phyloP scores from a whole-genome alignment of 2,113 vertebrate genomes.

The Erinaceus europaeus region DNA sequence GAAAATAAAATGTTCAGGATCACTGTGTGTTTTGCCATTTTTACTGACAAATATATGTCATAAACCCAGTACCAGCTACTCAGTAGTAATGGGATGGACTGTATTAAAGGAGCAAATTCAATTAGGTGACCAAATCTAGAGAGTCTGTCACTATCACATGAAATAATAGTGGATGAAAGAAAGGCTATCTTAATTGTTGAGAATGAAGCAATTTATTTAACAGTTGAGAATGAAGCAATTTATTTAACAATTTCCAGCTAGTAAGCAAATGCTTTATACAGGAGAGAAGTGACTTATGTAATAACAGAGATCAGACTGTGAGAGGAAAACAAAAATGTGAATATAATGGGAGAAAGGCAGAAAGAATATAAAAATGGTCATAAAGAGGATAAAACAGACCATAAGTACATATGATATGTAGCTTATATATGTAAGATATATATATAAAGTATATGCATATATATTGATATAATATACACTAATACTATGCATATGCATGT shows the following conservation, averaged over 20 bases:
- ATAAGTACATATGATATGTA: neutral
- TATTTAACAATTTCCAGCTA: neutral
- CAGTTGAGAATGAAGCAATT: neutral
- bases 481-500: rapidly evolving
- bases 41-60: neutral
- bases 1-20: neutral
- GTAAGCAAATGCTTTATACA: neutral
- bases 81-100: neutral
- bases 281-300: neutral
- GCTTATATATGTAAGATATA: neutral
- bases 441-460: neutral
- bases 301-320: neutral
- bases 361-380: neutral
- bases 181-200: neutral
- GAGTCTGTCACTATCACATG: neutral
- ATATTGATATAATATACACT: neutral
- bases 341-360: neutral
- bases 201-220: neutral
- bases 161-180: neutral
- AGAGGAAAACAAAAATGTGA: neutral
- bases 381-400: neutral
- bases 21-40: neutral
- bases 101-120: neutral
- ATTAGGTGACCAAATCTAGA: neutral
- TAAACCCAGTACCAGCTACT: neutral